phyloP scores from a whole-genome alignment of 2,113 vertebrate species.

The Menidia beryllina region DNA sequence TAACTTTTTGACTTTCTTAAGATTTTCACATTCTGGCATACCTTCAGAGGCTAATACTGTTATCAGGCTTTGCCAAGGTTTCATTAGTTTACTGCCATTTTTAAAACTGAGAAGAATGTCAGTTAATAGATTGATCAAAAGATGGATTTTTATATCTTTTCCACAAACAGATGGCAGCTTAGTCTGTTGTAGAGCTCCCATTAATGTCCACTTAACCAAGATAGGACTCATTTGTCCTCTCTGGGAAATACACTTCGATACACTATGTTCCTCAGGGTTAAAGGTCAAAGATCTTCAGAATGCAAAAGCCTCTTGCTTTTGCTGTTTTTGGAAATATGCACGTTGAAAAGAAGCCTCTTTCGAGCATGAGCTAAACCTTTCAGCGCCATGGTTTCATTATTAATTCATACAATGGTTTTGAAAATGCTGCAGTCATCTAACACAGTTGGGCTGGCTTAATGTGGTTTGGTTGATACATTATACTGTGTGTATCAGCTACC shows the following conservation, averaged over 20 bases:
- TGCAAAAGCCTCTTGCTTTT: not conserved
- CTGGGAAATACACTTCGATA: conserved; percentile 49
- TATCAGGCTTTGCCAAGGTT: not conserved
- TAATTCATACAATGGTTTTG: conserved; percentile 58
- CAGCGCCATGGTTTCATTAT: conserved; percentile 48
- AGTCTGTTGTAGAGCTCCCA: conserved; percentile 56
- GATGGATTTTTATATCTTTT: conserved; percentile 64
- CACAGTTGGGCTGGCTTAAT: conserved; percentile 14
- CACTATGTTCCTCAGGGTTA: conserved; percentile 8
- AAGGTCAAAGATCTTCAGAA: conserved; percentile 9
- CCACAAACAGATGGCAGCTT: conserved; percentile 51
- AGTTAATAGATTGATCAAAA: conserved; percentile 26
- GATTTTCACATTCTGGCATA: not conserved
- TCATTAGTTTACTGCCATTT: conserved; percentile 4
- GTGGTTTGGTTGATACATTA: conserved; percentile 20
- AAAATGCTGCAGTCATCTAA: conserved; percentile 57
- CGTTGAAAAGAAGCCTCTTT: conserved; percentile 9
- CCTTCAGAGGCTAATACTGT: not conserved
- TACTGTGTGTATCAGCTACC: conserved; percentile 21
- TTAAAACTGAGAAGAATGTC: conserved; percentile 1
- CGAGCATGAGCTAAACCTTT: conserved; percentile 15
- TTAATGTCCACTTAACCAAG: conserved; percentile 72
- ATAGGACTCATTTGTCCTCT: conserved; percentile 52
- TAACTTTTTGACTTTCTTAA: not conserved
- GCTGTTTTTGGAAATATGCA: not conserved